phyloP scores from a whole-genome alignment of 2,113 vertebrate genomes.

The Gorsachius goisagi region DNA sequence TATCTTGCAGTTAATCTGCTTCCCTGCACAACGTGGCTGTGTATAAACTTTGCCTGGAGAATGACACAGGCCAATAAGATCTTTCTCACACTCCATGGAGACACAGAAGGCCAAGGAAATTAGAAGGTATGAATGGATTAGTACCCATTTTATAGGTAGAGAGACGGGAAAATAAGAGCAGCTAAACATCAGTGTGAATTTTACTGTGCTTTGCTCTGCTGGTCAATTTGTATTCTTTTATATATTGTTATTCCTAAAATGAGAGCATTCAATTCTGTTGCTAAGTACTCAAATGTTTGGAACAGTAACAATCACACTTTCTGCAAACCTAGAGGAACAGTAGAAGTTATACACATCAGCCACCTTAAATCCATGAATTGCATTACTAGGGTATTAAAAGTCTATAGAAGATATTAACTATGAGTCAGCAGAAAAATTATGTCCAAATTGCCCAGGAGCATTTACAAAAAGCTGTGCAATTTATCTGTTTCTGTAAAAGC shows the following conservation, averaged over 20 bases:
- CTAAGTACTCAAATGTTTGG: conserved; percentile 65
- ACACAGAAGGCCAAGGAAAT: conserved; percentile 76
- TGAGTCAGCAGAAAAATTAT: conserved; percentile 43
- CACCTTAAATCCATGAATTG: conserved; percentile 64
- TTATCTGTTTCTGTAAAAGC: conserved; percentile 68
- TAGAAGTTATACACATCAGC: conserved; percentile 75
- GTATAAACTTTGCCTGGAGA: conserved; percentile 77
- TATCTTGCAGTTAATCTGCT: conserved; percentile 49
- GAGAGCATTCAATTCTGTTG: conserved; percentile 48
- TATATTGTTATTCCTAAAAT: conserved; percentile 47
- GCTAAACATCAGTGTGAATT: conserved; percentile 74
- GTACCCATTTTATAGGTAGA: conserved; percentile 69
- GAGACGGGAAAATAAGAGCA: conserved; percentile 51
- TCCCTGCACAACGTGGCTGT: conserved; percentile 73
- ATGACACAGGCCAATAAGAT: conserved; percentile 75
- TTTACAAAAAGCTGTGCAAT: conserved; percentile 64
- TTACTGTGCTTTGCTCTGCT: conserved; percentile 78
- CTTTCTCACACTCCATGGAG: conserved; percentile 70
- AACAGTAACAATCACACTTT: conserved; percentile 76
- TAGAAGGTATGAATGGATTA: conserved; percentile 81
- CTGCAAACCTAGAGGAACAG: conserved; percentile 64
- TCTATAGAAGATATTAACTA: conserved; percentile 60
- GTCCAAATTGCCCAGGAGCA: conserved; percentile 64
- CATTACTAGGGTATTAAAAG: conserved; percentile 20
- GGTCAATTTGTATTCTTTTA: conserved; percentile 64